Evolutionary conservation across 1,140 invertebrate genomes (phyloP), one percentile per base, ranked within the genome.

Genomic region (Drosophila pectinifera): DNA sequence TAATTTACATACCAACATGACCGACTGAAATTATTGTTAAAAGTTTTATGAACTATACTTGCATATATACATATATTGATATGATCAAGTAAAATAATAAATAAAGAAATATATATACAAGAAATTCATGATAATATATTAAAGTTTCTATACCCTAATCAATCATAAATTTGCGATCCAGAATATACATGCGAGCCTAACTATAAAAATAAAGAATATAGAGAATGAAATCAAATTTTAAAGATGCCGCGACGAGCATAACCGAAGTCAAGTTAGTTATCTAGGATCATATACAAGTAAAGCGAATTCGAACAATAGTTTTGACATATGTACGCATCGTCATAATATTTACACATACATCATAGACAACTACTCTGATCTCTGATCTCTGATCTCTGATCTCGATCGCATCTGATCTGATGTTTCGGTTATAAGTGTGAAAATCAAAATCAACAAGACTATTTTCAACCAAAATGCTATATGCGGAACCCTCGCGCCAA

Each of bases 11-110:
- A 90, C 73, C 73, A 82, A 84, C 86, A 91, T 54, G 83, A 91
- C 83, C 83, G 88, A 91, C 88, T 91, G 88, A 91, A 89, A 88
- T 88, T 91, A 91, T 91, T 91, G 88, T 91, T 91, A 91, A 88
- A 91, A 78, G 68, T 91, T 91, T 88, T 91, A 83, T 84, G 88
- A 91, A 91, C 77, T 88, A 80, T 88, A 88, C 83, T 88, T 88
- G 83, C 79, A 83, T 89, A 82, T 75, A 88, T 80, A 82, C 61
- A 88, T 90, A 90, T 90, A 90, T 90, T 90, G 82, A 90, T 85
- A 85, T 89, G 85, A 89, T 86, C 81, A 90, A 90, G 81, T 81
- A 85, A 90, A 86, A 64, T 54, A 70, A 76, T 31, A 61, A 83
- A 79, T 63, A 74, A 82, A 64, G 18, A 84, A 84, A 74, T 58